Evolutionary conservation across 2,888 invertebrate species (phyloP).

Genomic region (Netelia inedita): DNA sequence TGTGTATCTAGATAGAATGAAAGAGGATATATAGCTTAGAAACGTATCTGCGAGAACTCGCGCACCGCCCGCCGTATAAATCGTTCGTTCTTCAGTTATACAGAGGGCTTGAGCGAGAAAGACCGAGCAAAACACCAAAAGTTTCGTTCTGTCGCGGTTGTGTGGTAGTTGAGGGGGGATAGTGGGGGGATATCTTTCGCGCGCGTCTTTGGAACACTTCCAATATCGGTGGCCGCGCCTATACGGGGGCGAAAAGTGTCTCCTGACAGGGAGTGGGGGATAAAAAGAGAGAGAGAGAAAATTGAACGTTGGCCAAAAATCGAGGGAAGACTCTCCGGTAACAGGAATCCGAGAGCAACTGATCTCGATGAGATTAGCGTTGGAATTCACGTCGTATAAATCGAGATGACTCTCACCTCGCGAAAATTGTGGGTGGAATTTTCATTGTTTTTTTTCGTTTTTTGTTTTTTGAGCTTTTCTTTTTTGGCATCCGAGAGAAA

Average conservation of each 20-base stretch:
- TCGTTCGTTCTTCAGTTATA: conserved; percentile 45
- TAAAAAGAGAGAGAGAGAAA: not conserved
- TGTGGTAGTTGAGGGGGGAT: not conserved
- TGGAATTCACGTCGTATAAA: conserved; percentile 59
- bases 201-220: conserved; percentile 61
- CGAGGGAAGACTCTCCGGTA: conserved; percentile 41
- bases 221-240: conserved; percentile 63
- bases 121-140: conserved; percentile 36
- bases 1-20: conserved; percentile 37
- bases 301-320: conserved; percentile 67
- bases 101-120: not conserved
- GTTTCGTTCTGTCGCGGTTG: conserved; percentile 37
- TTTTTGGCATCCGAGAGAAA: not conserved
- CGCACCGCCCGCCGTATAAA: conserved; percentile 54
- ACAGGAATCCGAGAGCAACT: conserved; percentile 52
- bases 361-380: conserved; percentile 65
- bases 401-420: conserved; percentile 10
- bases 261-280: conserved; percentile 18
- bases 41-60: conserved; percentile 46
- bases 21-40: conserved; percentile 49
- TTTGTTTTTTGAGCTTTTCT: not conserved
- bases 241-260: conserved; percentile 60
- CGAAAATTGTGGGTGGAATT: conserved; percentile 52
- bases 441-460: not conserved
- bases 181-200: conserved; percentile 28